Evolutionary conservation across 2,797 vertebrate species (phyloP).

Genomic region (Hafferia zeledoni): DNA sequence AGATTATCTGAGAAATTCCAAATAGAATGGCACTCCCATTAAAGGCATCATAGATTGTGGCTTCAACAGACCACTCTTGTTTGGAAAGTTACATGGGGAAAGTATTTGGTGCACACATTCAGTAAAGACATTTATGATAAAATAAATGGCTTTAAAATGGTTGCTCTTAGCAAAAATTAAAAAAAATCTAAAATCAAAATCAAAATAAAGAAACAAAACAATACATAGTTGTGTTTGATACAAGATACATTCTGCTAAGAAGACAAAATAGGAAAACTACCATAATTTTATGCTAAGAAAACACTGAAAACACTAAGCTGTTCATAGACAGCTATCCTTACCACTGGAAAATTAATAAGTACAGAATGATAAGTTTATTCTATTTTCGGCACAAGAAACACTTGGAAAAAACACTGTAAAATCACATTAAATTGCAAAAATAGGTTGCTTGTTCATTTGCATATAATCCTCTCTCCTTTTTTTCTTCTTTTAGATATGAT

Average conservation of each 20-base stretch:
- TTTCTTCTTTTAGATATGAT: background rate
- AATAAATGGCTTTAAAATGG: background rate
- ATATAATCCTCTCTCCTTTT: background rate
- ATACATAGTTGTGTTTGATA: rapidly evolving
- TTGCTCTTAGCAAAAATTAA: background rate
- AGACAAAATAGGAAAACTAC: background rate
- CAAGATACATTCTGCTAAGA: background rate
- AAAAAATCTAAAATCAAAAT: no score
- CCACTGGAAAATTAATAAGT: rapidly evolving
- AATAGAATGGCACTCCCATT: background rate
- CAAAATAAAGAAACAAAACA: no score
- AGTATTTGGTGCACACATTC: background rate
- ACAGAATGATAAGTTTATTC: background rate
- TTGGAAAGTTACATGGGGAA: background rate
- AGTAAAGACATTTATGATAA: background rate
- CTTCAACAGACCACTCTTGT: background rate
- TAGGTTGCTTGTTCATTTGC: background rate
- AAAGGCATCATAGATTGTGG: background rate
- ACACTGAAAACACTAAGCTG: background rate
- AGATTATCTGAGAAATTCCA: background rate
- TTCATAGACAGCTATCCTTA: background rate
- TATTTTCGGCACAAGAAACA: background rate
- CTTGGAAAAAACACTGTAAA: background rate
- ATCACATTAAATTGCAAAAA: background rate
- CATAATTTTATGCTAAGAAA: background rate